Evolutionary conservation across 2,113 vertebrate species (phyloP).

Genomic region (Benitochromis conjunctus): DNA sequence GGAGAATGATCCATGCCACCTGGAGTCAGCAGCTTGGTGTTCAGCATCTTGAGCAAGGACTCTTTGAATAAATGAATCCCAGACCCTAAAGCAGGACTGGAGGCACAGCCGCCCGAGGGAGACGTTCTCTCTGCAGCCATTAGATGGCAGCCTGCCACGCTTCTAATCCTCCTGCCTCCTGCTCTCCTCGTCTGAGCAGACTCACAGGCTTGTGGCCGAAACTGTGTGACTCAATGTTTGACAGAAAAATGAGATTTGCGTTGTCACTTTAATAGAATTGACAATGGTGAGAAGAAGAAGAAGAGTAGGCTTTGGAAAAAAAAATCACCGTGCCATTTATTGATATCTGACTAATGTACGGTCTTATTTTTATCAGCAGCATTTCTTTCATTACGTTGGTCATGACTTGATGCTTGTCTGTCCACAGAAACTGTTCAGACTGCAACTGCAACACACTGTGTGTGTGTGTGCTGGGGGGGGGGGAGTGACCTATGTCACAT

Average conservation of each 20-base stretch:
- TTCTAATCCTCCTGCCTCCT: not conserved
- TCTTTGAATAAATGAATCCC: not conserved
- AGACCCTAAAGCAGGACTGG: not conserved
- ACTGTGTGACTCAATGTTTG: slow-evolving; percentile 8
- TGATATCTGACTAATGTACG: not conserved
- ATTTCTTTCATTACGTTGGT: not conserved
- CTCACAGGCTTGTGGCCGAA: not conserved
- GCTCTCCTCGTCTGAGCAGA: slow-evolving; percentile 23
- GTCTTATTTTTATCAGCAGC: not conserved
- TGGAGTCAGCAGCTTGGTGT: not conserved
- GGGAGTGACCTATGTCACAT: not conserved
- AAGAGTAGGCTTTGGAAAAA: not conserved
- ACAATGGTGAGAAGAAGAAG: not conserved
- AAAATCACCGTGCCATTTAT: not conserved
- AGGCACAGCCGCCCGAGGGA: not conserved
- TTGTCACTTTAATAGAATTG: not conserved
- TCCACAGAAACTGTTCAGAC: not conserved
- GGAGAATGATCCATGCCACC: fast-evolving
- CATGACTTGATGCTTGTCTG: not conserved
- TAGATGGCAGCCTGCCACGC: slow-evolving; percentile 39
- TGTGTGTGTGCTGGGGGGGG: too few relatives aligned
- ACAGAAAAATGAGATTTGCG: not conserved
- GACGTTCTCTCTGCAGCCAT: not conserved
- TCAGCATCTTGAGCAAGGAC: not conserved
- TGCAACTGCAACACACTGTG: not conserved